These are phyloP conservation scores for Arctopsyche grandis DNA, from an alignment of 1,140 invertebrate genomes.

Conservation along the genomic window DNA sequence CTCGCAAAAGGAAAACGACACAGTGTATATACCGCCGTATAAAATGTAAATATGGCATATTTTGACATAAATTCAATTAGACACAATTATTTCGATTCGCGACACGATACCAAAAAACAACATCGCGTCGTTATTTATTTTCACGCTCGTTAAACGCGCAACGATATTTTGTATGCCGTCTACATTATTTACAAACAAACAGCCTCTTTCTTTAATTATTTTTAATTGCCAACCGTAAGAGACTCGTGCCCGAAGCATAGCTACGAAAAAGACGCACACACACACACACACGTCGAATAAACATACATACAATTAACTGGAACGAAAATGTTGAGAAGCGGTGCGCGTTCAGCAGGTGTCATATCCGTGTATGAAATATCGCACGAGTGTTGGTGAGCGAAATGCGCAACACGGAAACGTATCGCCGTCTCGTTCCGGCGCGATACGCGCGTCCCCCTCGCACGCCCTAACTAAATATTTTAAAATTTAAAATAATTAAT, in stretches of 20 bases:
- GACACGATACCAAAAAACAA: background rate
- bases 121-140: background rate
- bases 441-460: constrained; percentile 5
- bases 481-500: background rate
- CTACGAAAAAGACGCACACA: too few species aligned
- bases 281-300: background rate
- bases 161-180: too few species aligned
- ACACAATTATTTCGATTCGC: background rate
- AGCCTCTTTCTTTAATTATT: too few species aligned
- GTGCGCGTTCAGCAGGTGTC: constrained; percentile 36
- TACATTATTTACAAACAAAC: too few species aligned
- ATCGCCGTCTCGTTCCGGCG: background rate
- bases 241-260: too few species aligned
- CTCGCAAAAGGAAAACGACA: too few species aligned
- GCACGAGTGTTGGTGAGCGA: background rate
- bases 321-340: constrained; percentile 20
- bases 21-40: too few species aligned
- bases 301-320: background rate
- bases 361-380: constrained; percentile 36
- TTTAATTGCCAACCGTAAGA: too few species aligned
- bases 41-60: too few species aligned
- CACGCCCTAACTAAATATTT: background rate
- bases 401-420: background rate
- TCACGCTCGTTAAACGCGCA: background rate
- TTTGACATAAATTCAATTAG: too few species aligned